Base-by-base conservation (phyloP, 2,888 invertebrate species). In the Agriopis aurantiaria region DNA sequence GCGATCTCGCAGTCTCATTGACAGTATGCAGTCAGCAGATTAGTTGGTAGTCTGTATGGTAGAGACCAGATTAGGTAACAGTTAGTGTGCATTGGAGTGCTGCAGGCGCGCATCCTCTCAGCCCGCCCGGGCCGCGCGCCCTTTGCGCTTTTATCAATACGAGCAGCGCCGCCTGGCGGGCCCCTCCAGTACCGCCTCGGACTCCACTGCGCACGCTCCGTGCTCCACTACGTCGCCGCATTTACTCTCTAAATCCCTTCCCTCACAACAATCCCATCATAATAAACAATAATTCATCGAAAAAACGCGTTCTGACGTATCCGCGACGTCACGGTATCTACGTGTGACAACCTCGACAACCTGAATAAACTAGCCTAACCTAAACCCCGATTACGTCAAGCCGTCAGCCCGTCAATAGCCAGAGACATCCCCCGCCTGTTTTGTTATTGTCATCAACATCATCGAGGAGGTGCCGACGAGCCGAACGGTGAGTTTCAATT, bases 141-240 rank as follows among this genome's bases (percentile, higher is more conserved):
- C 90, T 88, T 87, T 88, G 88, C 92, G 90, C 89, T 90, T 92
- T 91, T 92, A 89, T 92, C 93, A 91, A 92, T 92, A 92, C 87
- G 81, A 75, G 74, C 84, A 88, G 87, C 92, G 92, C 93, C 92
- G 88, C 84, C 92, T 87, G 79, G 68, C 85, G 91, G 85, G 82
- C 78, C 80, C 73, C 84, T 85, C 76, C 91, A 91, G 92, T 91
- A 89, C 82, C 76, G 72, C 73, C 75, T 76, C 80, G 82, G 88
- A 80, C 82, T 82, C 85, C 83, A 91, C 79, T 92, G 93, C 93
- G 93, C 93, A 92, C 88, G 84, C 93, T 91, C 93, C 86, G 78
- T 87, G 84, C 81, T 84, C 85, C 85, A 83, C 85, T 80, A 85
- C 85, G 83, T 86, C 86, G 87, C 88, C 86, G 91, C 91, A 91